Base-by-base conservation (phyloP, 2,797 vertebrate genomes). In the Premnoplex brunnescens region DNA sequence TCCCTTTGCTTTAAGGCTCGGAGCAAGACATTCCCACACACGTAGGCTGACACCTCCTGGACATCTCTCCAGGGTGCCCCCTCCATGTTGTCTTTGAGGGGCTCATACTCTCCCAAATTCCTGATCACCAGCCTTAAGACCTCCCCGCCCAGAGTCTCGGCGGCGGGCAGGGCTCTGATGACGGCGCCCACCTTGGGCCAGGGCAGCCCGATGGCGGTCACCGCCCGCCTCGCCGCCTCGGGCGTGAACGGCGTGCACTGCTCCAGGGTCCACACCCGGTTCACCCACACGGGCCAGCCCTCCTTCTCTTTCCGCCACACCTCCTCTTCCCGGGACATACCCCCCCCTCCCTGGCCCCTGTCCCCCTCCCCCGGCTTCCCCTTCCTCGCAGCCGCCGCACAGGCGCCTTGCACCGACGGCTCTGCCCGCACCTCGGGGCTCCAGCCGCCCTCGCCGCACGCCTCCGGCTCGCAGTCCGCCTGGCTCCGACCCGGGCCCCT, bases 71-170 rank as follows among this genome's bases (percentile, higher is more conserved):
- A 95, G 34, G 89, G 83, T 0, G 51, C 43, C 32, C 89, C 92
- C 20, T 90, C 71, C 56, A 37, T 85, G 52, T 88, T 90, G 12
- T 94, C 92, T 12, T 56, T 92, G 66, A 95, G 89, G 7, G 89
- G 86, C 43, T 94, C 78, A 1, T 92, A 90, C 32, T 95, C 92
- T 0, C 94, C 94, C 62, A 94, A 1, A 7, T 92, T 90, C 12
- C 78, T 85, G 58, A 92, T 43, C 60, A 95, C 89, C 26, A 95
- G 51, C 92, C 94, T n/a, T 4, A 94, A 5, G 71, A 94, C 36
- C 48, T 95, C 86, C 2, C 75, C 92, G 3, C 94, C 89, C 18
- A 10, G 1, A 2, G 15, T 6, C 55, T 69, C 89, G 0, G 6
- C 19, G 2, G 69, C 24, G 0, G 94, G 92, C 74, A 95, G 75